Evolutionary conservation across 2,888 invertebrate species (phyloP), one percentile per base, ranked within the genome.

Genomic region (Leucoptera coffeella): DNA sequence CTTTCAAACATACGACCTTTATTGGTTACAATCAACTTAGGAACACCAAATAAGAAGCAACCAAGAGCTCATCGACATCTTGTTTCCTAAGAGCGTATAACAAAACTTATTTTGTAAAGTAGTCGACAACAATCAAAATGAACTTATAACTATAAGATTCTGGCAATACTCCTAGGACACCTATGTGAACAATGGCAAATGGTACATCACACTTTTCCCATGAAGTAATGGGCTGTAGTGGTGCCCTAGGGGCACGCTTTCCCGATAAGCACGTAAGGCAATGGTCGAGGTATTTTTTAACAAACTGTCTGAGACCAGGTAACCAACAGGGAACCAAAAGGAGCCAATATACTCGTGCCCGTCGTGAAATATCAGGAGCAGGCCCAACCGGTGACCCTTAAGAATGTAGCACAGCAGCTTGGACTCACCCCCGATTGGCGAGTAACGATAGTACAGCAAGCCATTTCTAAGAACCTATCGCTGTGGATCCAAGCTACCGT

Each of bases 181-280:
- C 27, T 8, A 15, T 15, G 15, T 40, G 37, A 1, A 2, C n/a
- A n/a, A n/a, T n/a, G n/a, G n/a, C n/a, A n/a, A n/a, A n/a, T n/a
- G n/a, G n/a, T n/a, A n/a, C n/a, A 6, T 34, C 32, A n/a, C 14
- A 15, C 12, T 37, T 39, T 14, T 33, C 28, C 34, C 40, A 38
- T 6, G 32, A 30, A 2, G 12, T 20, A 2, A 30, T 21, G 4
- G 13, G 10, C 21, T 30, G 30, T 1, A 12, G 14, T 2, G 29
- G 29, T 2, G 32, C 32, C 15, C 29, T 4, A 10, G 29, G 29
- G 3, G 26, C 14, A 21, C 21, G 12, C 9, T 29, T 23, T 2
- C 20, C 4, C 12, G 26, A 2, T 3, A 29, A 6, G 14, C 29
- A 29, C 4, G n/a, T 26, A 2, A 29, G 13, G 14, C 29, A 29